Base-by-base conservation (phyloP, 2,113 vertebrate genomes). In the Galbula dea region DNA sequence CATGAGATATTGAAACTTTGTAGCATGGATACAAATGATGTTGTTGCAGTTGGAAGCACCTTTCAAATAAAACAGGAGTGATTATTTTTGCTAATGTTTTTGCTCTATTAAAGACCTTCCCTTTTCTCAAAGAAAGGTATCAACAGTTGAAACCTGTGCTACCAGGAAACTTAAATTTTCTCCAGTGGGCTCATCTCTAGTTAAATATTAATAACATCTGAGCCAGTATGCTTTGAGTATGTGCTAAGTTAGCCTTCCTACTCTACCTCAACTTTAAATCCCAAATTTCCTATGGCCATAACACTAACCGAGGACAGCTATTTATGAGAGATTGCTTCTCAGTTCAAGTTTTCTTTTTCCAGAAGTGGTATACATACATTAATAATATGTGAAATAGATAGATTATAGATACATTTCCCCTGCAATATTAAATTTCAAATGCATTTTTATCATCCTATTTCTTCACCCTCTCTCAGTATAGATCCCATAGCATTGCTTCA, bases 341-440 rank as follows among this genome's bases (percentile, higher is more conserved):
- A 54, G 20, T 73, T 77, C 18, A 71, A n/a, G 5, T 51, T 86
- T 66, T 86, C 8, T n/a, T 88, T 89, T 63, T 51, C n/a, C 52
- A 32, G 7, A 13, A 26, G 9, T 61, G 24, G 5, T 48, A n/a
- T 45, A 24, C 6, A 7, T 34, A 3, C 7, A 18, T 78, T 78
- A 81, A 39, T 63, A 84, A 52, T 81, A 55, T 20, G 10, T 63
- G 16, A 11, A 73, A 52, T 27, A 49, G 72, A 59, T 89, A 49
- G 73, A 63, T 81, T 76, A 52, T 27, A 49, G 72, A 59, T 89
- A 49, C 73, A 63, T 81, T 80, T 86, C 11, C 10, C 18, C 15
- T 61, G 16, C 61, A 84, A 76, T 94, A 95, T 92, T 79, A 79
- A 65, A 84, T 92, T 95, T 84, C 62, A 90, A 65, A 88, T 85